Evolutionary conservation across 2,797 vertebrate species (phyloP), one percentile per base, ranked within the genome.

Genomic region (Chromis chromis): DNA sequence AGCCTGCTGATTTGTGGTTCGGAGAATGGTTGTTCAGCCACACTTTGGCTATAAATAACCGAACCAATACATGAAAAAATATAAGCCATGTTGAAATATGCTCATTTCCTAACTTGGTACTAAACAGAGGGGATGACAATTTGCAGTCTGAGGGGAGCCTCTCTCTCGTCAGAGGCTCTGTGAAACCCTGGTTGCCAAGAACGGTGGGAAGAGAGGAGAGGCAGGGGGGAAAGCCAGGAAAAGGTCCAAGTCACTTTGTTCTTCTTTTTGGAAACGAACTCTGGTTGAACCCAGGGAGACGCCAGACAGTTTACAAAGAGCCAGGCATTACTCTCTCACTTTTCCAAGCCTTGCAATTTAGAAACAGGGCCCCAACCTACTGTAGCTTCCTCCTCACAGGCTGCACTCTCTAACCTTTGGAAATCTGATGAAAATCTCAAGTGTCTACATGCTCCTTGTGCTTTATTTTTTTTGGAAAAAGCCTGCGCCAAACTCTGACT

Each of bases 231-330:
- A 94, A 96, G 95, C 95, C 95, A 96, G 95, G 95, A 95, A 96
- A 96, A 97, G 95, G 95, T 96, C 96, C 96, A 95, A 95, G 94
- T 95, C 94, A 96, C 95, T 96, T 95, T 96, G 95, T 96, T 95
- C 94, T 88, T 94, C 93, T 92, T 95, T 95, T 91, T 94, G 96
- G 95, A 95, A 96, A 95, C 94, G 96, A 97, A 98, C 97, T 98
- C 94, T 96, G 92, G 93, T 94, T 97, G 97, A 97, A 98, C 97
- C 94, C 96, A 80, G 78, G 81, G 90, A 91, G 92, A 94, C 93
- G 40, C 92, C 91, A 91, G 88, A 90, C 93, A 94, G 94, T 83
- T 93, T 93, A 92, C 17, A 95, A 91, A 93, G 92, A 93, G 78
- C 87, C 70, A 82, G 76, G 92, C 94, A 91, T 86, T 90, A 93